Percentiles rank a stretch among this genome's conserved stretches.
These are phyloP conservation scores for Lates calcarifer DNA, from an alignment of 2,113 vertebrate genomes.

Conservation along the genomic window DNA sequence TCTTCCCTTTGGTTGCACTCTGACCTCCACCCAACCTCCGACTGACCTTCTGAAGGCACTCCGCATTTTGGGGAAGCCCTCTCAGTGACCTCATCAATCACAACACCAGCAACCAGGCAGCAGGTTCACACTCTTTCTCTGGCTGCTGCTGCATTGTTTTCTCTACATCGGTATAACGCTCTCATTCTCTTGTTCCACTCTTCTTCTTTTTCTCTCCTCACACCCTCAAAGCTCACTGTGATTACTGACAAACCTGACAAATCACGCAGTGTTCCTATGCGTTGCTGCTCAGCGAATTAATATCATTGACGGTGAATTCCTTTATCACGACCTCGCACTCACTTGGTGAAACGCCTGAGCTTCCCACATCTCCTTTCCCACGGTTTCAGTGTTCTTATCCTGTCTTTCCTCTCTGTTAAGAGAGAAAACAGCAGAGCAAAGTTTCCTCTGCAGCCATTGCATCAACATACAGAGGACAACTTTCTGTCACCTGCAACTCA, in stretches of 20 bases:
- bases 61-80: slow-evolving; percentile 77
- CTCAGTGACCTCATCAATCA: slow-evolving; percentile 85
- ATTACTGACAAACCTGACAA: slow-evolving; percentile 47
- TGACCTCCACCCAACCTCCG: slow-evolving; percentile 79
- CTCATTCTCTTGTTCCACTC: slow-evolving; percentile 46
- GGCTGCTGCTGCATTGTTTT: slow-evolving; percentile 60
- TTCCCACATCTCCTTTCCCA: slow-evolving; percentile 10
- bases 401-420: neutral
- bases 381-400: slow-evolving; percentile 34
- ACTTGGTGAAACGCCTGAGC: slow-evolving; percentile 24
- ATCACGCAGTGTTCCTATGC: neutral
- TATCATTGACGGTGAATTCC: neutral
- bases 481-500: neutral
- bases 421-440: neutral
- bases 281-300: slow-evolving; percentile 18
- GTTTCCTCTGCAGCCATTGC: neutral
- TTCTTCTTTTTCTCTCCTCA: slow-evolving; percentile 2
- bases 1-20: slow-evolving; percentile 74
- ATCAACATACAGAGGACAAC: neutral
- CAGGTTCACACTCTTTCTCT: slow-evolving; percentile 73
- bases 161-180: slow-evolving; percentile 28
- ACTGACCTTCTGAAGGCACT: slow-evolving; percentile 76
- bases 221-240: slow-evolving; percentile 19
- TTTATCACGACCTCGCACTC: slow-evolving; percentile 32
- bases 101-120: slow-evolving; percentile 69